Percentiles rank a stretch among this genome's conserved stretches.
Evolutionary conservation across 2,888 invertebrate genomes (phyloP).

Genomic region (Boloria euphrosyne): DNA sequence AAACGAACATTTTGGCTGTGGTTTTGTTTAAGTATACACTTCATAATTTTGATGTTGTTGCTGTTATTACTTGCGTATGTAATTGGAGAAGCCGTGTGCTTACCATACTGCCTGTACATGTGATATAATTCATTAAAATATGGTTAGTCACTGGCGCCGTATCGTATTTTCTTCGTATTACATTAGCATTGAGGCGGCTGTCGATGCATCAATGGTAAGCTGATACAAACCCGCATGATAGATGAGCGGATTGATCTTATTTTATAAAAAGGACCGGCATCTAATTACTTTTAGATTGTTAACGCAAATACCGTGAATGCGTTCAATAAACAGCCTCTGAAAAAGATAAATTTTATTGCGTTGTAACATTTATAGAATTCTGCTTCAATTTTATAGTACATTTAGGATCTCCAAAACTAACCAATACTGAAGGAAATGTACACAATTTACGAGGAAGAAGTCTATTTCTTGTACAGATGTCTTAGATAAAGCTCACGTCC

Average conservation of each 20-base stretch:
- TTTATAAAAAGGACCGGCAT: constrained; percentile 14
- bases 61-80: constrained; percentile 20
- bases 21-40: constrained; percentile 39
- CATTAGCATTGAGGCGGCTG: constrained; percentile 47
- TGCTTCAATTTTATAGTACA: neutral
- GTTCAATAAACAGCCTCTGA: neutral
- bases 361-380: too few relatives aligned
- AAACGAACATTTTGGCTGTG: constrained; percentile 44
- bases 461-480: constrained; percentile 41
- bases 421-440: constrained; percentile 10
- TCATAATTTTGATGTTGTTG: constrained; percentile 34
- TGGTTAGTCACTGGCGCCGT: constrained; percentile 50
- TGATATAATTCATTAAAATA: constrained; percentile 9
- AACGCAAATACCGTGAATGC: neutral
- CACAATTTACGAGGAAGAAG: constrained; percentile 28
- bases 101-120: constrained; percentile 11
- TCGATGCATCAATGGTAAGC: constrained; percentile 55
- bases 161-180: constrained; percentile 54
- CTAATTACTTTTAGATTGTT: constrained; percentile 6
- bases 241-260: constrained; percentile 36
- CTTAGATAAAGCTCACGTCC: constrained; percentile 45
- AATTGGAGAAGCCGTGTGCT: constrained; percentile 24
- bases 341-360: neutral
- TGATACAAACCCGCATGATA: constrained; percentile 44
- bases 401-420: neutral